Conservation (phyloP, 1,140 invertebrate genomes). For the Ips typographus region DNA sequence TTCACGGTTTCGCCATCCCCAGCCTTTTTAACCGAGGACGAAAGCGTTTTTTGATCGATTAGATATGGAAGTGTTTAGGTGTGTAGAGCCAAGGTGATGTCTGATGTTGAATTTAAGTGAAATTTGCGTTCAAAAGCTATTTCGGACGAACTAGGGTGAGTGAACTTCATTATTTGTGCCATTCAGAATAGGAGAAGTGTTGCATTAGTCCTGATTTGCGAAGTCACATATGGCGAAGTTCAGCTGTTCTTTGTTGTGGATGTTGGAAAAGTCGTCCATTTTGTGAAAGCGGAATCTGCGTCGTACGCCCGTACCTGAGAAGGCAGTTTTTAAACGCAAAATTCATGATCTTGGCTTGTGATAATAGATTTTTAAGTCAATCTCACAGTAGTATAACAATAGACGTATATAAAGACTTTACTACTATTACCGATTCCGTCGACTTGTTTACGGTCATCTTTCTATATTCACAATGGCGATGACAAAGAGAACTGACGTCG, state of each 20-base stretch:
- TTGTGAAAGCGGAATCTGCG: slow-evolving; percentile 46
- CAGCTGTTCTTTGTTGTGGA: slow-evolving; percentile 39
- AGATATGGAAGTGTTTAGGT: neutral
- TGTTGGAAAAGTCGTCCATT: slow-evolving; percentile 44
- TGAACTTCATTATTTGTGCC: slow-evolving; percentile 38
- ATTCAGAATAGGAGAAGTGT: slow-evolving; percentile 9
- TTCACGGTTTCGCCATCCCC: no score
- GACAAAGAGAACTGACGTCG: slow-evolving; percentile 36
- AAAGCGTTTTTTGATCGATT: neutral
- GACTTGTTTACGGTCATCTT: slow-evolving; percentile 20
- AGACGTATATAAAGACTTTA: slow-evolving; percentile 23
- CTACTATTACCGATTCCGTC: neutral
- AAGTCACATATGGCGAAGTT: slow-evolving; percentile 41
- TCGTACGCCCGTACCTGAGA: slow-evolving; percentile 23
- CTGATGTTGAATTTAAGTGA: slow-evolving; percentile 26
- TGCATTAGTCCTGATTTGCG: slow-evolving; percentile 9
- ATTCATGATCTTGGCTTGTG: slow-evolving; percentile 41
- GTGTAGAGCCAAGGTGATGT: slow-evolving; percentile 22
- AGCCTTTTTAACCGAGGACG: no score
- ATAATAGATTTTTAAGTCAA: slow-evolving; percentile 19
- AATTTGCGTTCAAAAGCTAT: slow-evolving; percentile 42
- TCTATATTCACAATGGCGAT: slow-evolving; percentile 33
- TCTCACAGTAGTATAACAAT: slow-evolving; percentile 13
- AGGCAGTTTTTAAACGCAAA: slow-evolving; percentile 41
- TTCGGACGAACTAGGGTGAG: slow-evolving; percentile 15